These are phyloP conservation scores for Unio pictorum DNA, from an alignment of 2,888 invertebrate genomes.

Conservation along the genomic window DNA sequence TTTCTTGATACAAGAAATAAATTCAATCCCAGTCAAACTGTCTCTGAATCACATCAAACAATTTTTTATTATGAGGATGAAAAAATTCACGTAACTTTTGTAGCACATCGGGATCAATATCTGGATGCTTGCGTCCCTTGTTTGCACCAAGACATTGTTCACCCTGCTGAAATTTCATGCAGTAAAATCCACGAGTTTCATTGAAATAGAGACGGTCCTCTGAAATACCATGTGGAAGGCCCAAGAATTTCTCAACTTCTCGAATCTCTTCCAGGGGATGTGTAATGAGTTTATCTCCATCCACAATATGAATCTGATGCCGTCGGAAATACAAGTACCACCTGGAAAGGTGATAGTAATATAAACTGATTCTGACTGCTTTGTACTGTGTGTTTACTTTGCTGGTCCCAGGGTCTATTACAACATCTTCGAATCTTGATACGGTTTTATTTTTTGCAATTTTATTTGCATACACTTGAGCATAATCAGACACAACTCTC, in stretches of 20 bases:
- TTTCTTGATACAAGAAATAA: no score
- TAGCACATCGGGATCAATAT: conserved; percentile 81
- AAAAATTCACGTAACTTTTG: conserved; percentile 64
- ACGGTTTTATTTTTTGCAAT: conserved; percentile 57
- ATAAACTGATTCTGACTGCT: conserved; percentile 71
- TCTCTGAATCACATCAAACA: conserved; percentile 87
- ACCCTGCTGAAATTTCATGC: conserved; percentile 77
- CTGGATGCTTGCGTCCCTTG: conserved; percentile 89
- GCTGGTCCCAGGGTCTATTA: conserved; percentile 67
- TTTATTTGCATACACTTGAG: conserved; percentile 84
- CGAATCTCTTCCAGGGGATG: conserved; percentile 65
- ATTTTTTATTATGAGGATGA: conserved; percentile 63
- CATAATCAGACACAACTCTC: conserved; percentile 96
- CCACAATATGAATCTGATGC: conserved; percentile 93
- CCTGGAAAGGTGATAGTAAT: conserved; percentile 82
- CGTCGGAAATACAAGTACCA: conserved; percentile 95
- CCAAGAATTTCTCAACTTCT: conserved; percentile 66
- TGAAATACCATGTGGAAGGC: conserved; percentile 59
- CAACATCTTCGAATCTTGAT: conserved; percentile 71
- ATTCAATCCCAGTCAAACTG: conserved; percentile 86
- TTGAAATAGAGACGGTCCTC: conserved; percentile 94
- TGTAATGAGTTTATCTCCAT: conserved; percentile 73
- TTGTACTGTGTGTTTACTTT: conserved; percentile 71
- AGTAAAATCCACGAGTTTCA: conserved; percentile 96
- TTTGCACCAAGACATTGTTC: conserved; percentile 92